These are phyloP conservation scores for Sphaeridia pumilis DNA, from an alignment of 2,888 invertebrate species.

Conservation along the genomic window DNA sequence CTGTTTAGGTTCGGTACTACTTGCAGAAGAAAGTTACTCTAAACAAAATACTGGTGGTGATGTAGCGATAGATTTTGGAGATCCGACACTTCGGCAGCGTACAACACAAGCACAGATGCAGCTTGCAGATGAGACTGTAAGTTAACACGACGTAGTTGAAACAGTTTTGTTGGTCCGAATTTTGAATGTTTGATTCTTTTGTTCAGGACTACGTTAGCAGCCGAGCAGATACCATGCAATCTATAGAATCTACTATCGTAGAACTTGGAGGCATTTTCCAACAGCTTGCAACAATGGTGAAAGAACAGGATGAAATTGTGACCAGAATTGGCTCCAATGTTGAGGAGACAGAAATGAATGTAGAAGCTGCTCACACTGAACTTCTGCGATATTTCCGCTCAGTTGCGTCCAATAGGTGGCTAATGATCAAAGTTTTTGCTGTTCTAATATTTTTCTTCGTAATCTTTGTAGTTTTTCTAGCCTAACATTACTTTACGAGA, in stretches of 20 bases:
- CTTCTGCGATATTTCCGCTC: conserved; percentile 95
- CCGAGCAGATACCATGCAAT: conserved; percentile 96
- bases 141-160: too few relatives aligned
- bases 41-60: conserved; percentile 40
- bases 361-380: conserved; percentile 94
- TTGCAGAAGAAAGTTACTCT: too few relatives aligned
- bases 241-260: conserved; percentile 96
- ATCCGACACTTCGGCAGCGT: conserved; percentile 41
- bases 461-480: conserved; percentile 95
- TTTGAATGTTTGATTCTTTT: background rate
- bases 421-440: conserved; percentile 98
- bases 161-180: too few relatives aligned
- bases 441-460: conserved; percentile 98
- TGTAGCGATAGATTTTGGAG: conserved; percentile 76
- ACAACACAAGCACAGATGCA: conserved; percentile 52
- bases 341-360: conserved; percentile 87
- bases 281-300: conserved; percentile 91
- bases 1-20: too few relatives aligned
- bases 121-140: conserved; percentile 61
- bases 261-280: conserved; percentile 98
- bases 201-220: conserved; percentile 68
- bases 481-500: too few relatives aligned
- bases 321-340: conserved; percentile 95
- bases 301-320: conserved; percentile 96
- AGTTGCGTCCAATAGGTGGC: conserved; percentile 92